A percentile compares a stretch with the other conserved stretches of the same genome.
phyloP scores from a whole-genome alignment of 2,888 invertebrate species.

The Bugula neritina region DNA sequence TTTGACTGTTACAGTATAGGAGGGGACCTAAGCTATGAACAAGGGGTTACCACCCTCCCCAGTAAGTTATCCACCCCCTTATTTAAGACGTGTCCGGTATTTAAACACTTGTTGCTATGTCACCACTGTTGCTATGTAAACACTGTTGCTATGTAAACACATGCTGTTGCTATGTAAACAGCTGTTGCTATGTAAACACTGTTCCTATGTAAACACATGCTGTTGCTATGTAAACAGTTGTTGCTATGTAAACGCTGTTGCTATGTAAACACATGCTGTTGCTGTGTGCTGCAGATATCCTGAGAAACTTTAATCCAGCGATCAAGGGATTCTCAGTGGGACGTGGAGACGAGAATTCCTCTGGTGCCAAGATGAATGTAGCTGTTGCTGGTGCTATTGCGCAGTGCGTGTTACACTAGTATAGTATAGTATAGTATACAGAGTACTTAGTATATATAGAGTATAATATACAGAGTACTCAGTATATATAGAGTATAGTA shows the following conservation, averaged over 20 bases:
- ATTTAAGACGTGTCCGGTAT: too few relatives aligned
- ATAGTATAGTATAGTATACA: too few relatives aligned
- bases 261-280: neutral
- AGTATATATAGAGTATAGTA: too few relatives aligned
- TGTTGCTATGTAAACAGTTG: neutral
- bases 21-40: slow-evolving; percentile 37
- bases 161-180: too few relatives aligned
- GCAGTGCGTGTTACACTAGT: slow-evolving; percentile 38
- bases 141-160: too few relatives aligned
- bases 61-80: slow-evolving; percentile 34
- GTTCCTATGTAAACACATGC: neutral
- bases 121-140: too few relatives aligned
- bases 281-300: slow-evolving; percentile 37
- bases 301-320: slow-evolving; percentile 42
- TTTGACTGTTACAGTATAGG: slow-evolving; percentile 38
- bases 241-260: neutral
- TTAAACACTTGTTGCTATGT: too few relatives aligned
- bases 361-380: slow-evolving; percentile 38
- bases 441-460: too few relatives aligned
- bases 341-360: slow-evolving; percentile 32
- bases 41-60: slow-evolving; percentile 37
- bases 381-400: slow-evolving; percentile 43
- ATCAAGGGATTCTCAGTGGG: slow-evolving; percentile 41
- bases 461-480: too few relatives aligned
- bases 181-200: too few relatives aligned